A percentile compares a stretch with the other conserved stretches of the same genome.
Evolutionary conservation across 2,113 vertebrate genomes (phyloP).

Genomic region (Prochilodus magdalenae): DNA sequence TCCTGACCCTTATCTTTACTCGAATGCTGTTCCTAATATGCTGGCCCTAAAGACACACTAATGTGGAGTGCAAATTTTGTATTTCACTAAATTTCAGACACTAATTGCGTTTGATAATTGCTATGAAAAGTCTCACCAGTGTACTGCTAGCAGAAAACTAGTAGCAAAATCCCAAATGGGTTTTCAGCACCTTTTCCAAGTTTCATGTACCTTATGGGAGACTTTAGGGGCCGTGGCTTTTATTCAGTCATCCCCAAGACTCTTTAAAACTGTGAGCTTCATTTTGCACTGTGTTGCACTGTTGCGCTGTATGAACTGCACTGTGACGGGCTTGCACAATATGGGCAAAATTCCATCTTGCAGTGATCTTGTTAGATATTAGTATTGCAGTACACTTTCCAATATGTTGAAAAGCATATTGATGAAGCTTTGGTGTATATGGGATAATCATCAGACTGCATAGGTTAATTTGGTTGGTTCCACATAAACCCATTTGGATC

Average conservation of each 20-base stretch:
- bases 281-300: conserved; percentile 62
- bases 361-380: too few species aligned
- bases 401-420: too few species aligned
- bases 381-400: too few species aligned
- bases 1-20: neutral
- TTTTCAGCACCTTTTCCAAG: neutral
- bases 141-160: neutral
- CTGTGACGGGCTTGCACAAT: conserved; percentile 39
- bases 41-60: neutral
- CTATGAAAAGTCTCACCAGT: neutral
- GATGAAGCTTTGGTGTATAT: too few species aligned
- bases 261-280: conserved; percentile 52
- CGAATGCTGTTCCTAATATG: neutral
- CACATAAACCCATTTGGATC: too few species aligned
- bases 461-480: too few species aligned
- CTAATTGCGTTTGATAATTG: neutral
- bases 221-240: neutral
- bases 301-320: conserved; percentile 57
- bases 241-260: neutral
- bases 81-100: neutral
- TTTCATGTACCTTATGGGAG: neutral
- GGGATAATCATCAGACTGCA: too few species aligned
- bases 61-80: neutral
- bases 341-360: neutral
- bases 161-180: neutral